phyloP scores from a whole-genome alignment of 2,888 invertebrate genomes.

The Tyria jacobaeae region DNA sequence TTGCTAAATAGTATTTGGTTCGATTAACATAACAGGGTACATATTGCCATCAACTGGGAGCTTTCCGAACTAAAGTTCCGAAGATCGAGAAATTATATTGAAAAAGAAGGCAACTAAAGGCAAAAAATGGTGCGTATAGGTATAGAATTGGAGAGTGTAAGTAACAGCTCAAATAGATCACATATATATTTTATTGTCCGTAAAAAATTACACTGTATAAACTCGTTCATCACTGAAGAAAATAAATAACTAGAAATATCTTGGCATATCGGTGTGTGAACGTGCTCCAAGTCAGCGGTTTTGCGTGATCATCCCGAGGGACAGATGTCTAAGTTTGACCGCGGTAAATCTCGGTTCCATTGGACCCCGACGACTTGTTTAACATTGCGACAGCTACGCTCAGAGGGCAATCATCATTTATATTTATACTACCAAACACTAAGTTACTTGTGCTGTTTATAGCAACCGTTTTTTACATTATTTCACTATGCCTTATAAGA shows the following conservation, averaged over 20 bases:
- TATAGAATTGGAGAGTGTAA: no score
- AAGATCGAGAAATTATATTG: no score
- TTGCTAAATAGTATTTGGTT: no score
- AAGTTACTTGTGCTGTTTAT: conserved; percentile 23
- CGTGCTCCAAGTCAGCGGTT: conserved; percentile 31
- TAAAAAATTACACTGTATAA: no score
- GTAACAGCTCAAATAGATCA: no score
- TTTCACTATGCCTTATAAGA: neutral
- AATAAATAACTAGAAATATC: conserved; percentile 3
- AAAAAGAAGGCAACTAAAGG: no score
- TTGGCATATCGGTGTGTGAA: conserved; percentile 6
- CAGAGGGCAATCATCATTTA: conserved; percentile 60
- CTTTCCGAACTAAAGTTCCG: no score
- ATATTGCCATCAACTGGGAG: no score
- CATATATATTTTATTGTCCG: no score
- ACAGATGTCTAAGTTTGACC: conserved; percentile 71
- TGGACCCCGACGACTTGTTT: conserved; percentile 69
- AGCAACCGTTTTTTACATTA: neutral
- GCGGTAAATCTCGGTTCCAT: conserved; percentile 69
- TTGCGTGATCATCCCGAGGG: conserved; percentile 54
- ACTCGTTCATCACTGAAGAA: conserved; percentile 2
- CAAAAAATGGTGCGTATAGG: no score
- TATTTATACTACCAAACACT: conserved; percentile 28
- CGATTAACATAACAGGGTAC: no score
- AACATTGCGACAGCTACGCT: conserved; percentile 59